These are phyloP conservation scores for Tinamus major DNA, from an alignment of 2,797 vertebrate genomes.

Conservation along the genomic window DNA sequence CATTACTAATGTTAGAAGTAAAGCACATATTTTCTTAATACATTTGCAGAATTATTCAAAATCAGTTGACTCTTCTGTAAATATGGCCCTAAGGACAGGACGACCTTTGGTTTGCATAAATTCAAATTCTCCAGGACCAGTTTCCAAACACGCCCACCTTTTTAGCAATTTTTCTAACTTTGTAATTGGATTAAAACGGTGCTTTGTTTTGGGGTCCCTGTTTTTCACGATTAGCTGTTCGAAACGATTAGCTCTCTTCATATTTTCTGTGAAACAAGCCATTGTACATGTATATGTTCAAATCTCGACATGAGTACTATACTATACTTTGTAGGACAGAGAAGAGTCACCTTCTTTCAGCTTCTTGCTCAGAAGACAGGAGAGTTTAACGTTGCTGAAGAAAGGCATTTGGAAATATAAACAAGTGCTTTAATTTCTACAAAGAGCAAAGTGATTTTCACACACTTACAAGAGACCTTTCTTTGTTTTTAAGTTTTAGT, in stretches of 20 bases:
- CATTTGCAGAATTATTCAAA: background rate
- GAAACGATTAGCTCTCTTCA: background rate
- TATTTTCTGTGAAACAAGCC: background rate
- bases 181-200: background rate
- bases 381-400: background rate
- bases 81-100: background rate
- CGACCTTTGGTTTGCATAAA: slow-evolving; percentile 11
- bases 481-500: background rate
- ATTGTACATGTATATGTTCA: background rate
- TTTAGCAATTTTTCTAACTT: background rate
- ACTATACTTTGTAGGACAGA: background rate
- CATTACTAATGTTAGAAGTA: background rate
- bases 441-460: background rate
- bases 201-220: background rate
- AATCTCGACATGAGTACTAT: background rate
- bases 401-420: background rate
- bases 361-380: background rate
- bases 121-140: background rate
- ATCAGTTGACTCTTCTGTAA: background rate
- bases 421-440: background rate
- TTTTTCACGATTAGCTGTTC: background rate
- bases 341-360: background rate
- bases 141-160: slow-evolving; percentile 12
- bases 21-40: background rate
- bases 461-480: background rate